Percentiles rank a stretch among this genome's conserved stretches.
phyloP scores from a whole-genome alignment of 2,113 vertebrate genomes.

The Nothoprocta pentlandii region DNA sequence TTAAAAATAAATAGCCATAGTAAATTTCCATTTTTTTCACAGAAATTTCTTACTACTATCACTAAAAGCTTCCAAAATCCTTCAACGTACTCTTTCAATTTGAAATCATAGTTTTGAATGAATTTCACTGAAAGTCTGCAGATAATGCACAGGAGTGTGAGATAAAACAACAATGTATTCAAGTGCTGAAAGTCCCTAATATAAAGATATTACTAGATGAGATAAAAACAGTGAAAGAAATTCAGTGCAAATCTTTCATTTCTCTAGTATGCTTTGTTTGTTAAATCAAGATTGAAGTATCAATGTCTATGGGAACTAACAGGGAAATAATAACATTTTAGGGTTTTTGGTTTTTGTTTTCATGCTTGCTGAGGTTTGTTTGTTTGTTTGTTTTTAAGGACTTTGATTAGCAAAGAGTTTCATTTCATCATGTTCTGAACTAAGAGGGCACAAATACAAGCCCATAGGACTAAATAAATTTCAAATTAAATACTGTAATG shows the following conservation, averaged over 20 bases:
- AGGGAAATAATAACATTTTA: not conserved
- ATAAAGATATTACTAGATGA: not conserved
- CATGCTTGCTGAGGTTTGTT: not conserved
- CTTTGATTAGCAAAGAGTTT: not conserved
- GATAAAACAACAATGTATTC: not conserved
- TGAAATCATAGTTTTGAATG: not conserved
- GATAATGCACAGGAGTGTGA: not conserved
- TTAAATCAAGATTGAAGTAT: not conserved
- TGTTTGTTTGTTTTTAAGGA: not conserved
- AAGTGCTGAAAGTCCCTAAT: not conserved
- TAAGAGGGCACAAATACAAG: not conserved
- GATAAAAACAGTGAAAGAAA: constrained; percentile 8
- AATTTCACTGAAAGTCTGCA: not conserved
- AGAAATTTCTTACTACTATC: not conserved
- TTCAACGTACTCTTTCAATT: not conserved
- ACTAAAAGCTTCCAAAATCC: not conserved
- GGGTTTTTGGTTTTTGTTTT: not conserved
- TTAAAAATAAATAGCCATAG: not conserved
- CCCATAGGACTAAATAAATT: not conserved
- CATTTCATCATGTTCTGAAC: not conserved
- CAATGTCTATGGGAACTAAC: not conserved
- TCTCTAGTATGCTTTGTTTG: constrained; percentile 1
- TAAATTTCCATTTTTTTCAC: not conserved
- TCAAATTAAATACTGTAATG: not conserved
- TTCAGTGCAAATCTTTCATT: not conserved